Conservation (phyloP, 2,113 vertebrate genomes). For the Spizaetus ornatus region DNA sequence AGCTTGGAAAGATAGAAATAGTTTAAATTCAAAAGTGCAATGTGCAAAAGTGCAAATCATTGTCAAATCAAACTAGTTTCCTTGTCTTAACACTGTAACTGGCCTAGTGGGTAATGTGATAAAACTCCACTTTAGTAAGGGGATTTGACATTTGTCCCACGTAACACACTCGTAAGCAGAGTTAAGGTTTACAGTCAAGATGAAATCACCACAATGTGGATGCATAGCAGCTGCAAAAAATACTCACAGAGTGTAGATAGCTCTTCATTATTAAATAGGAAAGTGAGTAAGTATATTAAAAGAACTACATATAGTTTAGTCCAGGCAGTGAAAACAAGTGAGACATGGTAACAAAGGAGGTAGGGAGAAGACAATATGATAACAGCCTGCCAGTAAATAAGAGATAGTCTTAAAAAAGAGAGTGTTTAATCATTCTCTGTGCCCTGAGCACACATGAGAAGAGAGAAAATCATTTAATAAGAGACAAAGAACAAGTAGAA, state of each 20-base stretch:
- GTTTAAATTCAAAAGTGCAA: background rate
- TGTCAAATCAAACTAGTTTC: background rate
- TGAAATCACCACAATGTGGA: background rate
- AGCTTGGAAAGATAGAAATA: background rate
- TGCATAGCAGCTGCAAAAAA: background rate
- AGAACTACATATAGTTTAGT: background rate
- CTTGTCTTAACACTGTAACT: background rate
- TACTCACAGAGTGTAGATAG: background rate
- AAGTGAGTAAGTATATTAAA: background rate
- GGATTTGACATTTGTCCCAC: background rate
- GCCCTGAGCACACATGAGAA: background rate
- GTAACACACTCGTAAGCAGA: background rate
- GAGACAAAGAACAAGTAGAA: background rate
- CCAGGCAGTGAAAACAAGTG: background rate
- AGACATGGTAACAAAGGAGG: background rate
- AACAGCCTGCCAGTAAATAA: background rate
- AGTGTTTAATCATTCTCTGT: background rate
- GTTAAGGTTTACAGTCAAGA: background rate
- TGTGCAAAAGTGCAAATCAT: slow-evolving; percentile 23
- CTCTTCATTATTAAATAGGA: background rate
- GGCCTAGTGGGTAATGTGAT: background rate
- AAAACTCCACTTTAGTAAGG: background rate
- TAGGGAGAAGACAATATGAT: background rate
- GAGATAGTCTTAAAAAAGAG: background rate
- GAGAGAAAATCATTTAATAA: background rate